Base-by-base conservation (phyloP, 2,113 vertebrate genomes). In the Mungos mungo region DNA sequence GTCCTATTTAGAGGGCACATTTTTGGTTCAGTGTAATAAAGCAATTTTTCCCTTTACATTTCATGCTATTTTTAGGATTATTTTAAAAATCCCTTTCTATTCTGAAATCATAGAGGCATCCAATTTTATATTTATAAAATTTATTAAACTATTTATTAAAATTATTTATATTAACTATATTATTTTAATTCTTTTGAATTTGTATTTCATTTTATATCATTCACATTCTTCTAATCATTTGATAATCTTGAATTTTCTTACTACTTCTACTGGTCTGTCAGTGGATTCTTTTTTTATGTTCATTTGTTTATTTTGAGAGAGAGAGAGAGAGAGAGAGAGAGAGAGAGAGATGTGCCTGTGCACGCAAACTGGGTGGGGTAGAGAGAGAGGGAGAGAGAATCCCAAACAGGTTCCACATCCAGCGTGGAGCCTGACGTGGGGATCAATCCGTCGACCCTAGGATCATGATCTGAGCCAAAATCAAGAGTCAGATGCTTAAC, bases 141-240 rank as follows among this genome's bases (percentile, higher is more conserved):
- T 47, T 76, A 47, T 76, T 15, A 16, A 76, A 76, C 16, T 45
- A 76, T 14, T 45, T 45, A 45, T 4, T 45, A 47, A 60, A 76
- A 47, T 76, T 47, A 72, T 13, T 72, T 72, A 47, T 45, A 76
- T 45, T 45, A 76, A 45, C 41, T 45, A 15, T 3, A 29, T 29
- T n/a, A 72, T 95, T 82, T 95, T 66, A n/a, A 47, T 60, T 25
- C 21, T 63, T 95, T 72, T 80, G 52, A 95, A 77, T 80, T 65
- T 86, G 8, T 35, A 80, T 35, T 71, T 82, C 33, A 81, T 85
- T 80, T 89, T 89, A 38, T 71, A 79, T 68, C 74, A 60, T 65
- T 54, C 50, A 63, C n/a, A 71, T 65, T 80, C 80, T 80, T 93
- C 14, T 66, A 89, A 71, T 31, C 31, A 52, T 72, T 57, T 80